Base-by-base conservation (phyloP, 1,140 invertebrate species). In the Conus ventricosus region DNA sequence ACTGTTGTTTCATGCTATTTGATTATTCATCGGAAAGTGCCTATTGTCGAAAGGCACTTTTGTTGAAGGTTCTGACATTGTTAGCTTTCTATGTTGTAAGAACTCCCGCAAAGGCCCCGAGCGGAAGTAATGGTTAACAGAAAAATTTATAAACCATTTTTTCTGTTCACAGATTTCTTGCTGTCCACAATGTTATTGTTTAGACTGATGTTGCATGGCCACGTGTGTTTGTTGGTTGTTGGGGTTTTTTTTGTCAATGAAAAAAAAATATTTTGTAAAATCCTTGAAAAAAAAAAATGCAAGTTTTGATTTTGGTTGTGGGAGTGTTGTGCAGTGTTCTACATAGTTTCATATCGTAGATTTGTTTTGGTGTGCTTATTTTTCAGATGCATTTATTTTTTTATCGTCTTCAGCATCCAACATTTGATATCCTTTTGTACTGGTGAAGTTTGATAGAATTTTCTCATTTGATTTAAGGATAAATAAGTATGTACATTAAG, bases 1-100 rank as follows among this genome's bases (percentile, higher is more conserved):
- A 89, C 78, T 89, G 88, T 89, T 89, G 84, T 67, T 89, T 89
- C 84, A 86, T 87, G 84, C 60, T 78, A 54, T 57, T 86, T 84
- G 63, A 81, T 63, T 76, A 84, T 89, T 89, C 83, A 86, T 89
- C 85, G 51, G 84, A 84, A 89, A 85, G 85, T 89, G 76, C 85
- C 85, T 88, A 81, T 76, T 71, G 71, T 84, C 82, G 67, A 88
- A 75, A 88, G 80, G 67, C 81, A 84, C 67, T 75, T 88, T 60
- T 84, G 57, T 84, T 88, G 39, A 60, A 82, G 78, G 83, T 84
- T 71, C 27, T 88, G 20, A 88, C 39, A 84, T 84, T 87, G 85
- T 51, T 78, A 60, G 85, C 85, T 87, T 87, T 82, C 60, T 71
- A 55, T 63, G 81, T 88, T 88, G 63, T 84, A 63, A 39, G 60